Percentiles rank a stretch among this genome's conserved stretches.
phyloP scores from a whole-genome alignment of 2,797 vertebrate genomes.

The Chiloscyllium punctatum region DNA sequence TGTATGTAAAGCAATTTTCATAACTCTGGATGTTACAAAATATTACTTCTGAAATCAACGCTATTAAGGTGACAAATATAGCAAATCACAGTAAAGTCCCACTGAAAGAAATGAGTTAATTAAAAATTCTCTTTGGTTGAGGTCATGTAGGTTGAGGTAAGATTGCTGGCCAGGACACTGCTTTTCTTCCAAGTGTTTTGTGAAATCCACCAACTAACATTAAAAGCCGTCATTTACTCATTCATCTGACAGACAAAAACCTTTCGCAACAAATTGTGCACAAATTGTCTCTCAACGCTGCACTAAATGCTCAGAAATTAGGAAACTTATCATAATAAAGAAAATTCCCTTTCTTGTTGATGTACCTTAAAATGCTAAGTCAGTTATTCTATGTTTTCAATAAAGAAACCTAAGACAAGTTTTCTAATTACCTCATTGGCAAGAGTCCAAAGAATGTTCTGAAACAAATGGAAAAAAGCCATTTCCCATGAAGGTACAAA shows the following conservation, averaged over 20 bases:
- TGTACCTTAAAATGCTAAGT: background rate
- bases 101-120: background rate
- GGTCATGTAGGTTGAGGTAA: background rate
- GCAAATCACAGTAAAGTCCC: background rate
- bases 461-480: background rate
- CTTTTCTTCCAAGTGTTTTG: background rate
- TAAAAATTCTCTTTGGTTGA: background rate
- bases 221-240: background rate
- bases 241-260: background rate
- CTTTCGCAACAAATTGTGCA: background rate
- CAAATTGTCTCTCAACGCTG: background rate
- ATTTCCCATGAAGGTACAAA: slow-evolving; percentile 11
- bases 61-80: background rate
- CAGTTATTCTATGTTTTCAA: background rate
- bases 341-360: background rate
- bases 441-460: background rate
- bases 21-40: background rate
- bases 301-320: background rate
- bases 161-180: background rate
- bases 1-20: background rate
- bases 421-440: background rate
- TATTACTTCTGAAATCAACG: background rate
- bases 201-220: background rate
- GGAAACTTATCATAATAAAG: background rate
- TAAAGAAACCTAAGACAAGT: background rate